Percentiles rank a stretch among this genome's conserved stretches.
phyloP scores from a whole-genome alignment of 2,797 vertebrate species.

The Hypotaenidia philippensis region DNA sequence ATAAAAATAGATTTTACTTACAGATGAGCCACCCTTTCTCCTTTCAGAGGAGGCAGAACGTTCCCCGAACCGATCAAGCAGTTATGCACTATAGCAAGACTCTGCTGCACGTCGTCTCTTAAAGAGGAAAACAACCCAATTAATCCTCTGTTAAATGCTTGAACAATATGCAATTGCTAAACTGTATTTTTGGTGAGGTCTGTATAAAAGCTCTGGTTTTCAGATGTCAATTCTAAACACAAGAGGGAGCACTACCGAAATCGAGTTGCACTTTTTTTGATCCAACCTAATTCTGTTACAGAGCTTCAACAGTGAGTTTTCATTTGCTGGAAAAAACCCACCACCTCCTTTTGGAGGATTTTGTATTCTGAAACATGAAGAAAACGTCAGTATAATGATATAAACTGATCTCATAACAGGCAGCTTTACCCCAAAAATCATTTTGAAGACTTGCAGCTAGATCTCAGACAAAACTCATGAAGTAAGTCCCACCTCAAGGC shows the following conservation, averaged over 20 bases:
- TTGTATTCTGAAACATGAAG: background rate
- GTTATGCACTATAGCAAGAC: constrained; percentile 93
- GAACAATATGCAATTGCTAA: background rate
- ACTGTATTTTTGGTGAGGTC: background rate
- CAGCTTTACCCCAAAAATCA: background rate
- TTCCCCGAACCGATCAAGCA: constrained; percentile 95
- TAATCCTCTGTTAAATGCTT: background rate
- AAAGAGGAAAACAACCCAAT: background rate
- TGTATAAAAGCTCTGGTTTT: background rate
- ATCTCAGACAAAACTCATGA: background rate
- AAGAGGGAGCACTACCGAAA: background rate
- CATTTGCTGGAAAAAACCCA: background rate
- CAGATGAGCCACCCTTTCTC: constrained; percentile 91
- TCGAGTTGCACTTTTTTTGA: background rate
- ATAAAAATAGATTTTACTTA: constrained; percentile 77
- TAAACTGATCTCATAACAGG: background rate
- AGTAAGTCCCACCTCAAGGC: background rate
- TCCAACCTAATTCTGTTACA: background rate
- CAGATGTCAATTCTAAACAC: background rate
- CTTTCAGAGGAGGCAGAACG: constrained; percentile 90
- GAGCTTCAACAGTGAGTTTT: background rate
- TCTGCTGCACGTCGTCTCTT: constrained; percentile 96
- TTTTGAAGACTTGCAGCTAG: background rate
- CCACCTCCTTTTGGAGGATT: background rate
- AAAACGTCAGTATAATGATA: background rate